Percentiles rank a stretch among this genome's conserved stretches.
These are phyloP conservation scores for Temnothorax unifasciatus DNA, from an alignment of 2,888 invertebrate genomes.

Conservation along the genomic window DNA sequence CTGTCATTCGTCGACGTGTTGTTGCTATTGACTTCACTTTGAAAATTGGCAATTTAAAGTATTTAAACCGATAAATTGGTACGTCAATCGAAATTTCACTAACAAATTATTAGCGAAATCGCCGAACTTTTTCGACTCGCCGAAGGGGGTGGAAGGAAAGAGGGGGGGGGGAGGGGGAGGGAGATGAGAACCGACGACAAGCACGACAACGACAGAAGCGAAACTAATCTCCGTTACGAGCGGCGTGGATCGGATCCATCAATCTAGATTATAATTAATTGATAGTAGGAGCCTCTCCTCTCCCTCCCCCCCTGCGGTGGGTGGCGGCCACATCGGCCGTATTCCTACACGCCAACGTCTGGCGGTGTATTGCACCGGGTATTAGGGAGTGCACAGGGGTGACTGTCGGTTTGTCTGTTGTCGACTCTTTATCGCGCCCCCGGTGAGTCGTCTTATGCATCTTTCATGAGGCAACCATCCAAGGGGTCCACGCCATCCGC, in stretches of 20 bases:
- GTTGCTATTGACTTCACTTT: background rate
- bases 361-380: slow-evolving; percentile 85
- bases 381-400: slow-evolving; percentile 84
- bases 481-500: slow-evolving; percentile 84
- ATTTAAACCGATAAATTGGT: slow-evolving; percentile 7
- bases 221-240: slow-evolving; percentile 85
- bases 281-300: slow-evolving; percentile 82
- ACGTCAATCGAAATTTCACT: background rate
- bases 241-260: slow-evolving; percentile 84
- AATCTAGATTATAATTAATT: slow-evolving; percentile 87
- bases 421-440: slow-evolving; percentile 87
- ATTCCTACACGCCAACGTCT: slow-evolving; percentile 68
- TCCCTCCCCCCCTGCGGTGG: slow-evolving; percentile 73
- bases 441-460: slow-evolving; percentile 87
- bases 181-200: slow-evolving; percentile 26
- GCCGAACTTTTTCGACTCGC: slow-evolving; percentile 13
- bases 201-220: slow-evolving; percentile 82
- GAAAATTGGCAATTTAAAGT: slow-evolving; percentile 5
- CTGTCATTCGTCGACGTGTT: background rate
- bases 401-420: slow-evolving; percentile 86
- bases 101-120: background rate
- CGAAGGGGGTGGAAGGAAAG: background rate
- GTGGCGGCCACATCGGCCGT: slow-evolving; percentile 70
- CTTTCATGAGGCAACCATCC: slow-evolving; percentile 86
- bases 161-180: too few relatives aligned